Evolutionary conservation across 2,113 vertebrate genomes (phyloP).

Genomic region (Osmerus mordax): DNA sequence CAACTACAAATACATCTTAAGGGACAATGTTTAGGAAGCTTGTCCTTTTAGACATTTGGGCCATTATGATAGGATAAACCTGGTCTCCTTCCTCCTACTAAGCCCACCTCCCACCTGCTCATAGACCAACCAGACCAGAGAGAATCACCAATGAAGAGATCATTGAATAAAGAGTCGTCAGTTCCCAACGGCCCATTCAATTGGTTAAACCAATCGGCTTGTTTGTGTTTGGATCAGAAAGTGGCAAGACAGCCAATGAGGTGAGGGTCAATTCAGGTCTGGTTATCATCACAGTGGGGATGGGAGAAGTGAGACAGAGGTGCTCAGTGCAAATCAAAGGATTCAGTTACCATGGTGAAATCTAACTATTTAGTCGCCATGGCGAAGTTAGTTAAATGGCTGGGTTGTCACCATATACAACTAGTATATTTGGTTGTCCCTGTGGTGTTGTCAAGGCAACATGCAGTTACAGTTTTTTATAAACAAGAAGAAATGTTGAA

Average conservation of each 20-base stretch:
- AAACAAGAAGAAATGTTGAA: too few species aligned
- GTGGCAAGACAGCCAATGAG: neutral
- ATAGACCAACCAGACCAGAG: neutral
- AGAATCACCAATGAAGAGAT: neutral
- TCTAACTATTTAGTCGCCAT: too few species aligned
- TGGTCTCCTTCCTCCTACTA: neutral
- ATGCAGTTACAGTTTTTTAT: too few species aligned
- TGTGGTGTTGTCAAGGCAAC: too few species aligned
- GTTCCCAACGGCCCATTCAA: neutral
- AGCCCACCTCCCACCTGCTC: neutral
- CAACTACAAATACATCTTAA: neutral
- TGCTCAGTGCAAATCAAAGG: neutral
- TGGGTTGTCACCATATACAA: too few species aligned
- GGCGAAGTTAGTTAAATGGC: too few species aligned
- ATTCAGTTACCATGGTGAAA: too few species aligned
- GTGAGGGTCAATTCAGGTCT: neutral
- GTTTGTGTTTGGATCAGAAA: neutral
- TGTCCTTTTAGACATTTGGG: neutral
- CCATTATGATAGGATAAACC: neutral
- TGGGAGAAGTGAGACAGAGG: neutral
- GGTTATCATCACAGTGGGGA: neutral
- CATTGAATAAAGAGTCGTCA: neutral
- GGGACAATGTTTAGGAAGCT: neutral
- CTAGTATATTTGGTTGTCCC: too few species aligned
- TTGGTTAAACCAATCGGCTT: neutral